phyloP scores from a whole-genome alignment of 1,140 invertebrate species.

The Cotesia vestalis region DNA sequence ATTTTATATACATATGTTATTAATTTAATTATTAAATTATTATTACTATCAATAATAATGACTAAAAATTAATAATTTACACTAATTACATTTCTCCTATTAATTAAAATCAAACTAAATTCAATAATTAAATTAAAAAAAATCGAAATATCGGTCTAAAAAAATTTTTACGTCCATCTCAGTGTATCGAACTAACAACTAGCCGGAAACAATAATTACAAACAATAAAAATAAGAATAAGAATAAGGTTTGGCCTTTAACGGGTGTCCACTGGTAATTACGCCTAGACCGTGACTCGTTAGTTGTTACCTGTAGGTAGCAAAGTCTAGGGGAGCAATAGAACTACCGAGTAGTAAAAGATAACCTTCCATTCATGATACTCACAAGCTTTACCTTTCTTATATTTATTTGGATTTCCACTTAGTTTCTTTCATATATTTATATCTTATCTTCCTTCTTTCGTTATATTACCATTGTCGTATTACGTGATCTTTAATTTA shows the following conservation, averaged over 20 bases:
- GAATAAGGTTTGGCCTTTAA: conserved; percentile 48
- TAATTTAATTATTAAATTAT: too few relatives aligned
- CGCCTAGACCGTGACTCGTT: conserved; percentile 54
- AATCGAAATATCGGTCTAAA: too few relatives aligned
- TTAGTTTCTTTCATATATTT: conserved; percentile 13
- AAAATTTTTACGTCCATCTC: too few relatives aligned
- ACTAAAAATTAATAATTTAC: too few relatives aligned
- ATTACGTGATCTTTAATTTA: not conserved
- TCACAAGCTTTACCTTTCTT: conserved; percentile 20
- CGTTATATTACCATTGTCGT: not conserved
- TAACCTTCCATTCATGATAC: conserved; percentile 31
- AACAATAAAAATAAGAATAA: too few relatives aligned
- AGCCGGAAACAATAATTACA: too few relatives aligned
- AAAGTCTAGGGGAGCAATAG: conserved; percentile 36
- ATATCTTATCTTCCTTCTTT: not conserved
- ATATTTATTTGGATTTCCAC: not conserved
- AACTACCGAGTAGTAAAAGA: not conserved
- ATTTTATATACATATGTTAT: too few relatives aligned
- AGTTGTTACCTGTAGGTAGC: conserved; percentile 32
- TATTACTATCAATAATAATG: too few relatives aligned
- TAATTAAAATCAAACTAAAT: too few relatives aligned
- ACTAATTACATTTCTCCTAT: too few relatives aligned
- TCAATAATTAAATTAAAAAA: too few relatives aligned
- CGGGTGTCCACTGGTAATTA: conserved; percentile 53
- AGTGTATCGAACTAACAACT: too few relatives aligned